Evolutionary conservation across 1,140 invertebrate species (phyloP).

Genomic region (Apis cerana): DNA sequence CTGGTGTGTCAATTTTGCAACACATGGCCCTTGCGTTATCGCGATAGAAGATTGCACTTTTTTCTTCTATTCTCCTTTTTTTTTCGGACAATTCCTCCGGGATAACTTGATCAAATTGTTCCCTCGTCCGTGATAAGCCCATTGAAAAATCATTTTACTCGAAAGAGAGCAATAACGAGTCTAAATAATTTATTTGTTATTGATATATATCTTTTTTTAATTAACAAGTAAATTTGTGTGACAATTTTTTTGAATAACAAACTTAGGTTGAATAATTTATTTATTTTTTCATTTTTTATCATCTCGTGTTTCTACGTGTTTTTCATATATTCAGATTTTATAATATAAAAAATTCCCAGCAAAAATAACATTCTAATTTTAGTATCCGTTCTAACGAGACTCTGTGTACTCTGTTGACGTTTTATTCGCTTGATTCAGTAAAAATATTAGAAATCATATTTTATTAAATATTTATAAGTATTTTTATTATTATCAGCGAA

Average conservation of each 20-base stretch:
- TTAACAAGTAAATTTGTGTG: too few relatives aligned
- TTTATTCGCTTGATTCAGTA: not conserved
- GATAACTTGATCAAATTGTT: constrained; percentile 20
- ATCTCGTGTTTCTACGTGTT: not conserved
- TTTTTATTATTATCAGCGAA: too few relatives aligned
- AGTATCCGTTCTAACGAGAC: not conserved
- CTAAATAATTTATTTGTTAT: too few relatives aligned
- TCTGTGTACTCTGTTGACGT: not conserved
- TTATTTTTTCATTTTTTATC: not conserved
- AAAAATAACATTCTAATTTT: not conserved
- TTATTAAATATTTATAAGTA: too few relatives aligned
- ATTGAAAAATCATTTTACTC: not conserved
- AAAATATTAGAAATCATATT: not conserved
- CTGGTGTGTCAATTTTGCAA: constrained; percentile 53
- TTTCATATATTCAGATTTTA: not conserved
- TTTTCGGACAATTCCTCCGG: not conserved
- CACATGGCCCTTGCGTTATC: constrained; percentile 53
- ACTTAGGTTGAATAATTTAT: too few relatives aligned
- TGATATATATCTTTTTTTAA: too few relatives aligned
- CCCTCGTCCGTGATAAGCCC: not conserved
- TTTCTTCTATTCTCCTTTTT: not conserved
- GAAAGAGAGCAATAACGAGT: too few relatives aligned
- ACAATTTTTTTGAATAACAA: too few relatives aligned
- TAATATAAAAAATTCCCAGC: not conserved
- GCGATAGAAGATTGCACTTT: constrained; percentile 45